Base-by-base conservation (phyloP, 1,140 invertebrate genomes). In the Cardiocondyla obscurior region DNA sequence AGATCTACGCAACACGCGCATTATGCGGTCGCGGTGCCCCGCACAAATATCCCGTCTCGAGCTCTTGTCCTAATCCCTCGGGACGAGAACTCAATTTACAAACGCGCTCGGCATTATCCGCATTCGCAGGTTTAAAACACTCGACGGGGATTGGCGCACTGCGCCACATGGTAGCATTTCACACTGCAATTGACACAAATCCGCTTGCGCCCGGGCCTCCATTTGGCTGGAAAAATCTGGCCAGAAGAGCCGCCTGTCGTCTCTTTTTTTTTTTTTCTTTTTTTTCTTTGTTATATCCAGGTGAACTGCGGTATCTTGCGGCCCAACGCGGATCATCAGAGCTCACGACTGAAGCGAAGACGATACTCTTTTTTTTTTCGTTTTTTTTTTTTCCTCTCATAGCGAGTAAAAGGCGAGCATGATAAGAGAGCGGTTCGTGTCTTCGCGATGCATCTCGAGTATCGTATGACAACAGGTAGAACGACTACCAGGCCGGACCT, bases 81-180 rank as follows among this genome's bases (percentile, higher is more conserved):
- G 85, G 88, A 88, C 81, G 89, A 90, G 88, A 77, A 90, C 88
- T 90, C 90, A 90, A 91, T 91, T 91, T 91, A 91, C 89, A 91
- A 89, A 91, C 90, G 81, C 70, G 82, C 67, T 58, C 83, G 82
- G 86, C 84, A 89, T 90, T 90, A 90, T 82, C 85, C 88, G n/a
- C n/a, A 86, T 88, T 86, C 85, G 88, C 87, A 88, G 87, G 82
- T 85, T 91, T 90, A 90, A 91, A 91, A 91, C 85, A 91, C 89
- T 90, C 86, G 81, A 90, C 83, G 64, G 77, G 58, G 84, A 85
- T 19, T 79, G 82, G 58, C 77, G 69, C 84, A 81, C 83, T 46
- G 69, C 46, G 62, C 81, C 82, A 87, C 85, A 90, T 87, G 89
- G 84, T 73, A 89, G 84, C 77, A 89, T 90, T 90, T 90, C 79